Evolutionary conservation across 2,888 invertebrate genomes (phyloP).

Genomic region (Ethmia dodecea): DNA sequence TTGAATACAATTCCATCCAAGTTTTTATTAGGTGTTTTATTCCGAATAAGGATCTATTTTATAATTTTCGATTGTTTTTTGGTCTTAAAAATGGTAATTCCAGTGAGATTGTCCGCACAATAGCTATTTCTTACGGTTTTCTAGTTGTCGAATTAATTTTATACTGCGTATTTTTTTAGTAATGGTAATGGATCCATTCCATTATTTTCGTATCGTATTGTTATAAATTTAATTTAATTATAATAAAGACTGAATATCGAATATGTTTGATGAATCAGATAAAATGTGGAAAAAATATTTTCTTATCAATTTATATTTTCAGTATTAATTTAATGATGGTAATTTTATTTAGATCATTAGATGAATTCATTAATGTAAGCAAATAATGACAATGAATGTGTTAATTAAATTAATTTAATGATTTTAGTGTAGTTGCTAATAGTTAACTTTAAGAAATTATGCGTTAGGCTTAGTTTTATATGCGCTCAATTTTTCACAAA

Average conservation of each 20-base stretch:
- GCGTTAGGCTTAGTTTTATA: slow-evolving; percentile 58
- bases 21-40: neutral
- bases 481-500: slow-evolving; percentile 73
- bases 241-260: slow-evolving; percentile 37
- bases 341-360: slow-evolving; percentile 20
- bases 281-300: slow-evolving; percentile 19
- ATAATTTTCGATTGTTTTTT: no score
- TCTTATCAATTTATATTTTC: slow-evolving; percentile 21
- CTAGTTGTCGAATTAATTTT: neutral
- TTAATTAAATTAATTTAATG: slow-evolving; percentile 29
- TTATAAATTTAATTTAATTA: slow-evolving; percentile 19
- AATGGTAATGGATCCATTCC: slow-evolving; percentile 14
- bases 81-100: no score
- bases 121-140: neutral
- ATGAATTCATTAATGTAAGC: slow-evolving; percentile 27
- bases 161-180: neutral
- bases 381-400: slow-evolving; percentile 22
- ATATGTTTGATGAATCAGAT: slow-evolving; percentile 19
- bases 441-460: slow-evolving; percentile 29
- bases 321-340: slow-evolving; percentile 15
- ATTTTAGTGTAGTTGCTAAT: slow-evolving; percentile 32
- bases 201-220: slow-evolving; percentile 18
- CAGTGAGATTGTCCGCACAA: no score
- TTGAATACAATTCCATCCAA: neutral
- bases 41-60: neutral